phyloP scores from a whole-genome alignment of 1,140 invertebrate genomes.

The Macrostomum lignano region DNA sequence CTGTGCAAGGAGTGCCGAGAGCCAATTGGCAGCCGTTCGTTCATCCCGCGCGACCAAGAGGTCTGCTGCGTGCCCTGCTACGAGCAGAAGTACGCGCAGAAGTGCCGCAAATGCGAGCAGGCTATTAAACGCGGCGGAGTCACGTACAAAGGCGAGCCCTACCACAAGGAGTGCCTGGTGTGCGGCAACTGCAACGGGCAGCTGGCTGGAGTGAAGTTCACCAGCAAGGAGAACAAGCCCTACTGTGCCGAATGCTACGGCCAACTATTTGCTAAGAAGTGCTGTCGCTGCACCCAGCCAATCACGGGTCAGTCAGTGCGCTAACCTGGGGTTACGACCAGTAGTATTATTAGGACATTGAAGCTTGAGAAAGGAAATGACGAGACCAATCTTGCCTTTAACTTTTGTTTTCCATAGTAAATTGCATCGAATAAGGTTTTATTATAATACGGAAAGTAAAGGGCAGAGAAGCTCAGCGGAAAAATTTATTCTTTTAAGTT shows the following conservation, averaged over 20 bases:
- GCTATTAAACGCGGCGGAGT: slow-evolving; percentile 93
- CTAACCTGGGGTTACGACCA: too few relatives aligned
- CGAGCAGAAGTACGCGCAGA: slow-evolving; percentile 83
- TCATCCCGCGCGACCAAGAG: slow-evolving; percentile 90
- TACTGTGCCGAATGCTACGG: slow-evolving; percentile 97
- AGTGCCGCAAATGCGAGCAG: slow-evolving; percentile 79
- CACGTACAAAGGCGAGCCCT: slow-evolving; percentile 96
- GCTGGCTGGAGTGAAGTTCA: slow-evolving; percentile 85
- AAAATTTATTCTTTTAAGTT: too few relatives aligned
- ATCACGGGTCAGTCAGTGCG: slow-evolving; percentile 55
- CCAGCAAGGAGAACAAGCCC: slow-evolving; percentile 83
- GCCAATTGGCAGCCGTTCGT: slow-evolving; percentile 91
- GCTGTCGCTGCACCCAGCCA: slow-evolving; percentile 74
- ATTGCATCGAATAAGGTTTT: too few relatives aligned
- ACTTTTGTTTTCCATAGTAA: too few relatives aligned
- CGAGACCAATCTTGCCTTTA: too few relatives aligned
- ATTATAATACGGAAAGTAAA: too few relatives aligned
- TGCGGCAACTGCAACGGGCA: slow-evolving; percentile 81
- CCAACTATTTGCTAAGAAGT: slow-evolving; percentile 86
- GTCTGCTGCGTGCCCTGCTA: slow-evolving; percentile 95
- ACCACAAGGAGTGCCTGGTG: slow-evolving; percentile 92
- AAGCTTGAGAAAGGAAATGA: too few relatives aligned
- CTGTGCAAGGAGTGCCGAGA: slow-evolving; percentile 84
- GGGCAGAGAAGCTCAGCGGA: too few relatives aligned
- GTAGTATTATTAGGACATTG: too few relatives aligned